These are phyloP conservation scores for Yponomeuta cagnagella DNA, from an alignment of 2,888 invertebrate species.

Conservation along the genomic window DNA sequence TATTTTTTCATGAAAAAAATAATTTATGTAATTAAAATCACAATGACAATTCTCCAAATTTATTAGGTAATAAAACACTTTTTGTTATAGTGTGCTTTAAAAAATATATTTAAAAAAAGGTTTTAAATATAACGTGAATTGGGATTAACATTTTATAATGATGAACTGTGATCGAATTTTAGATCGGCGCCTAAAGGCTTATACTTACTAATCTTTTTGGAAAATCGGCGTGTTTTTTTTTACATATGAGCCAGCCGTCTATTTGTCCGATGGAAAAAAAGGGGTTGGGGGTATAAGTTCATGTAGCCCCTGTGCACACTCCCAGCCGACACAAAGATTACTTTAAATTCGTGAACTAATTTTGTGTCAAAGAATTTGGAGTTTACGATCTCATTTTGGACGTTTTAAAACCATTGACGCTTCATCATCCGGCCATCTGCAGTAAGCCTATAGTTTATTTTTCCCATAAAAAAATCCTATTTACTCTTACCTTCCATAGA, in stretches of 20 bases:
- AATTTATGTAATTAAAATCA: not conserved
- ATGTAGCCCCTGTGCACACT: no score
- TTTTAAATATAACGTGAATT: constrained; percentile 2
- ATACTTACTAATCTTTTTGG: not conserved
- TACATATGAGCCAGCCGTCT: no score
- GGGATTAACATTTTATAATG: constrained; percentile 1
- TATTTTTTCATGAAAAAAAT: not conserved
- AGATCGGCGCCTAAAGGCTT: constrained; percentile 17
- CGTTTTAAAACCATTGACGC: not conserved
- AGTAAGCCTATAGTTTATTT: no score
- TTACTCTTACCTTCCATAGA: no score
- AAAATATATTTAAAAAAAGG: not conserved
- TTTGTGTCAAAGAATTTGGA: not conserved
- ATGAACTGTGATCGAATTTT: constrained; percentile 16
- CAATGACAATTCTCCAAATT: not conserved
- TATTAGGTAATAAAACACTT: not conserved
- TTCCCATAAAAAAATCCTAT: no score
- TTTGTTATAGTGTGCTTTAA: constrained; percentile 10
- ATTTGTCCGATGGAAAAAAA: no score
- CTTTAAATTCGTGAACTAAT: not conserved
- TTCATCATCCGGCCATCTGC: no score
- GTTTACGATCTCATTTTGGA: not conserved
- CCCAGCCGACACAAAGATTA: not conserved
- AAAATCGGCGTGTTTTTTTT: not conserved
- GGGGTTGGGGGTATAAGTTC: no score